Conservation (phyloP, 1,140 invertebrate genomes). For the Batillaria attramentaria region DNA sequence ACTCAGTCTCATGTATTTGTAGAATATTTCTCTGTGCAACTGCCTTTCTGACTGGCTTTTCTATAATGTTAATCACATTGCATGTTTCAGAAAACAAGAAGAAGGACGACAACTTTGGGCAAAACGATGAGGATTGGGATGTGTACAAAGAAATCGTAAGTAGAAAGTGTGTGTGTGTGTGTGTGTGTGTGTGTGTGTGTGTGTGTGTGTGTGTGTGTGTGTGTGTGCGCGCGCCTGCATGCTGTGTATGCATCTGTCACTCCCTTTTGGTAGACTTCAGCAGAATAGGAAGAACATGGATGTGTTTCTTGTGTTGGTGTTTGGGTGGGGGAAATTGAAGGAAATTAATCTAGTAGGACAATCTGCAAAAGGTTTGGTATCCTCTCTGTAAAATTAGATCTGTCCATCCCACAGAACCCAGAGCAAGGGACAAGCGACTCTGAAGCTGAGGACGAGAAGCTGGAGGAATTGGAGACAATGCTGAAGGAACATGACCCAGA, state of each 20-base stretch:
- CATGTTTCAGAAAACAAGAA: slow-evolving; percentile 73
- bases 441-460: slow-evolving; percentile 81
- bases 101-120: slow-evolving; percentile 91
- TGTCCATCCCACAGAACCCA: slow-evolving; percentile 71
- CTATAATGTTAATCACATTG: no score
- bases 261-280: no score
- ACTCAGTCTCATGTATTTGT: neutral
- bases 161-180: slow-evolving; percentile 15
- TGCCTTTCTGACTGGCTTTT: no score
- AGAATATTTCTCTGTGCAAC: neutral
- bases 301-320: no score
- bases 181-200: neutral
- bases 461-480: slow-evolving; percentile 89
- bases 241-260: neutral
- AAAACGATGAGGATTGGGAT: slow-evolving; percentile 95
- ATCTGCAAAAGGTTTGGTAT: no score
- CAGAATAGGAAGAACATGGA: no score
- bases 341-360: no score
- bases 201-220: neutral
- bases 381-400: no score
- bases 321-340: no score
- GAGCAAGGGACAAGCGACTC: slow-evolving; percentile 89
- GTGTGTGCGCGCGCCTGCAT: neutral
- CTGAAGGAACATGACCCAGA: slow-evolving; percentile 87
- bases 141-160: slow-evolving; percentile 93